phyloP scores from a whole-genome alignment of 2,113 vertebrate genomes.

The Varanus komodoensis region DNA sequence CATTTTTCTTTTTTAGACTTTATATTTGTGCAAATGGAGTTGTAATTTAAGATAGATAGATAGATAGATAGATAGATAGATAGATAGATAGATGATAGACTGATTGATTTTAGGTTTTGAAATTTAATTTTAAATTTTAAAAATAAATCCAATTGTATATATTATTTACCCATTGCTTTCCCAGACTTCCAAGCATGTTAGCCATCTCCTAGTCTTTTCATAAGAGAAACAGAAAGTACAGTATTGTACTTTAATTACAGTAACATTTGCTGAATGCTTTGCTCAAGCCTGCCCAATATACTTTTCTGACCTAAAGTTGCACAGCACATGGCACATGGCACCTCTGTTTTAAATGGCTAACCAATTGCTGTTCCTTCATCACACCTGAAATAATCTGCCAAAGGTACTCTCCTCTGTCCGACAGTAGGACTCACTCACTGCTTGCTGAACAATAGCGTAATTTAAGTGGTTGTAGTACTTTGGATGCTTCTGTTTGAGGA shows the following conservation, averaged over 20 bases:
- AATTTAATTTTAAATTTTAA: too few species aligned
- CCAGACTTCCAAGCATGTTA: neutral
- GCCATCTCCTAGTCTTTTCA: neutral
- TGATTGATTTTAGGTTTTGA: too few species aligned
- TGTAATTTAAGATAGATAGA: too few species aligned
- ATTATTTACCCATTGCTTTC: neutral
- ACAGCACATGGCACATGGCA: neutral
- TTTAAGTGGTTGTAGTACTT: neutral
- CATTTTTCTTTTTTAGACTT: too few species aligned
- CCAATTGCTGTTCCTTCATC: neutral
- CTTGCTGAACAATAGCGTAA: fast-evolving
- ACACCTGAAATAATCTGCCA: neutral
- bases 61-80: too few species aligned
- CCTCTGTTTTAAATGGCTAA: neutral
- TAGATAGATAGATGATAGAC: too few species aligned
- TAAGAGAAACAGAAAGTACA: neutral
- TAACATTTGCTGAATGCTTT: neutral
- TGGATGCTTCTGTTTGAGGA: neutral
- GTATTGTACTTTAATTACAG: fast-evolving
- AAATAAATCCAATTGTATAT: too few species aligned
- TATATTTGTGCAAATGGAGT: too few species aligned
- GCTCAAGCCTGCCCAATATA: neutral
- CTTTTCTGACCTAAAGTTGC: neutral
- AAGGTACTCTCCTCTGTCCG: neutral
- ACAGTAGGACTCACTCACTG: neutral